Evolutionary conservation across 2,113 vertebrate genomes (phyloP).

Genomic region (Sula dactylatra): DNA sequence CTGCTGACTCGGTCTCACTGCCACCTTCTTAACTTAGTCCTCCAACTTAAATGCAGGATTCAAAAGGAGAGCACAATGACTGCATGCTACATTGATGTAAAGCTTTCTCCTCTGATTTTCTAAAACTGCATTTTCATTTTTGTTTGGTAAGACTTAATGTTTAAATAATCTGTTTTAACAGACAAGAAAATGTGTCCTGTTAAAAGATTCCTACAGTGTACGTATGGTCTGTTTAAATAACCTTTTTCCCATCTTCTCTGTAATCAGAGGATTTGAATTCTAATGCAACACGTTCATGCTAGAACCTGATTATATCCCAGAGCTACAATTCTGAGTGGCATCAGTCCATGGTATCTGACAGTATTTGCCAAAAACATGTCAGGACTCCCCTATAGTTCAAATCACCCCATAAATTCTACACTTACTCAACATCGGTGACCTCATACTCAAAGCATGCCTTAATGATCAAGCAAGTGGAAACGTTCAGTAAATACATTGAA

Average conservation of each 20-base stretch:
- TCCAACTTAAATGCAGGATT: background rate
- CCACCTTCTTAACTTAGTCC: background rate
- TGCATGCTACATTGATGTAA: background rate
- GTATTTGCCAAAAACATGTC: slow-evolving; percentile 71
- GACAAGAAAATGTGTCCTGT: background rate
- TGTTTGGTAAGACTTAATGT: slow-evolving; percentile 1
- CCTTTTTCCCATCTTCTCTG: slow-evolving; percentile 44
- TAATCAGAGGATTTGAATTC: slow-evolving; percentile 57
- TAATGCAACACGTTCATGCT: slow-evolving; percentile 60
- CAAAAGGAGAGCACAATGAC: background rate
- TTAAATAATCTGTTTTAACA: slow-evolving; percentile 35
- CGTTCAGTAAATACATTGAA: slow-evolving; percentile 57
- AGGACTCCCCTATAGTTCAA: slow-evolving; percentile 64
- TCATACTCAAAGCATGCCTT: slow-evolving; percentile 64
- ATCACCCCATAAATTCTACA: slow-evolving; percentile 63
- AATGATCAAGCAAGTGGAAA: slow-evolving; percentile 62
- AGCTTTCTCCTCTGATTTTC: background rate
- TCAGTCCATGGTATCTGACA: slow-evolving; percentile 58
- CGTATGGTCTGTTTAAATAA: slow-evolving; percentile 52
- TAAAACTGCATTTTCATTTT: slow-evolving; percentile 1
- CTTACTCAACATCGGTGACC: slow-evolving; percentile 60
- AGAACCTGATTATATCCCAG: slow-evolving; percentile 70
- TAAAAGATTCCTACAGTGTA: background rate
- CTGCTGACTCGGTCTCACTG: background rate
- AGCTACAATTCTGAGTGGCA: slow-evolving; percentile 70